Base-by-base conservation (phyloP, 2,888 invertebrate genomes). In the Diplazon laetatorius region DNA sequence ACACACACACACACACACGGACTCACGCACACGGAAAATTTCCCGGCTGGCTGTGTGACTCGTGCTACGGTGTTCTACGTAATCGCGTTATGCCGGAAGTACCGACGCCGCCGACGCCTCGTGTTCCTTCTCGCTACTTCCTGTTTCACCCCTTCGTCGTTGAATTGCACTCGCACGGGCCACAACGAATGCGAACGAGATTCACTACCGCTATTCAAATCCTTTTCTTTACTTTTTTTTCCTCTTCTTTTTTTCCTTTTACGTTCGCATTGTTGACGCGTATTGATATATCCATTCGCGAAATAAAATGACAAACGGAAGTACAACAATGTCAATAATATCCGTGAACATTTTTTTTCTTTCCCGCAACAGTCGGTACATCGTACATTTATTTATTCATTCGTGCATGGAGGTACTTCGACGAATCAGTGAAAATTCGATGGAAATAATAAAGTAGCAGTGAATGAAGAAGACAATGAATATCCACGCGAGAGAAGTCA, bases 11-110 rank as follows among this genome's bases (percentile, higher is more conserved):
- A 69, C 55, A 68, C 25, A 30, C 6, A 48, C 30, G 5, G 14
- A 39, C 44, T 50, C 42, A 57, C 72, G 48, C 55, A 63, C 46
- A 70, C 25, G n/a, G 48, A 63, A 72, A 76, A 37, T 50, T 37
- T 66, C 78, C 52, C 48, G 70, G 39, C 30, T 30, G 6, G 20
- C 42, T 12, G 35, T 52, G 25, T 30, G 39, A 8, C 37, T 39
- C 30, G 22, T 80, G 59, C 69, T 63, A 22, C 63, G 69, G 72
- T 78, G 75, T 71, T 82, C 84, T 82, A 84, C 87, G 84, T 87
- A 89, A 89, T 89, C 87, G 85, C 82, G 86, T 88, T 89, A 87
- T 83, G 83, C 82, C 84, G 85, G 82, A 85, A 86, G 84, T 76
- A 84, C 81, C 82, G 83, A 70, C 79, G 78, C 73, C 78, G 78